A percentile compares a stretch with the other conserved stretches of the same genome.
Conservation (phyloP, 2,113 vertebrate genomes). For the Limanda limanda region DNA sequence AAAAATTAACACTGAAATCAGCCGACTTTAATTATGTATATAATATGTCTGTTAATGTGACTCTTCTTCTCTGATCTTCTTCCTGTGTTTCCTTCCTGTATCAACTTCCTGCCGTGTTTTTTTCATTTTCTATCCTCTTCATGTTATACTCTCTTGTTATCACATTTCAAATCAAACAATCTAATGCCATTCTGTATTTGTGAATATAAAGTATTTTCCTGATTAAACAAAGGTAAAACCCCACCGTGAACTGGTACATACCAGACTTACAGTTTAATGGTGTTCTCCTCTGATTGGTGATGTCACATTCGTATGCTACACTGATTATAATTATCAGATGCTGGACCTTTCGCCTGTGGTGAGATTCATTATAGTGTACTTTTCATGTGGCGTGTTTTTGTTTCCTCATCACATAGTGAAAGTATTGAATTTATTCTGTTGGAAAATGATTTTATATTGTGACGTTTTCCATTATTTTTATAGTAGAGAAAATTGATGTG, state of each 20-base stretch:
- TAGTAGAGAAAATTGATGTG: too few species aligned
- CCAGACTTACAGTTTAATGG: not conserved
- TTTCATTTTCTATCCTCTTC: not conserved
- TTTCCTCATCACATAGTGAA: not conserved
- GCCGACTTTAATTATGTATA: too few species aligned
- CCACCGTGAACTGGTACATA: not conserved
- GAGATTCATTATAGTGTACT: not conserved
- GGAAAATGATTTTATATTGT: not conserved
- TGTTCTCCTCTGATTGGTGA: not conserved
- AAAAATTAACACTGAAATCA: too few species aligned
- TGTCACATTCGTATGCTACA: not conserved
- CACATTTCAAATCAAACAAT: not conserved
- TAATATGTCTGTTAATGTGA: not conserved
- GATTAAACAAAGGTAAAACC: constrained; percentile 7
- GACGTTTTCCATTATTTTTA: too few species aligned
- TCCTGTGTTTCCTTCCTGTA: not conserved
- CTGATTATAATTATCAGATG: constrained; percentile 12
- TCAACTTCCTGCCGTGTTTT: not conserved
- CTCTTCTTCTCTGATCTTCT: not conserved
- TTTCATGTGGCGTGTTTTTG: not conserved
- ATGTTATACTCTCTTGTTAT: not conserved
- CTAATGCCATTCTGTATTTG: not conserved
- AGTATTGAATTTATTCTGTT: not conserved
- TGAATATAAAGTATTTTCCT: not conserved
- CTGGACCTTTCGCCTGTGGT: constrained; percentile 1